phyloP scores from a whole-genome alignment of 1,140 invertebrate species.

The Trypoxylus dichotomus region DNA sequence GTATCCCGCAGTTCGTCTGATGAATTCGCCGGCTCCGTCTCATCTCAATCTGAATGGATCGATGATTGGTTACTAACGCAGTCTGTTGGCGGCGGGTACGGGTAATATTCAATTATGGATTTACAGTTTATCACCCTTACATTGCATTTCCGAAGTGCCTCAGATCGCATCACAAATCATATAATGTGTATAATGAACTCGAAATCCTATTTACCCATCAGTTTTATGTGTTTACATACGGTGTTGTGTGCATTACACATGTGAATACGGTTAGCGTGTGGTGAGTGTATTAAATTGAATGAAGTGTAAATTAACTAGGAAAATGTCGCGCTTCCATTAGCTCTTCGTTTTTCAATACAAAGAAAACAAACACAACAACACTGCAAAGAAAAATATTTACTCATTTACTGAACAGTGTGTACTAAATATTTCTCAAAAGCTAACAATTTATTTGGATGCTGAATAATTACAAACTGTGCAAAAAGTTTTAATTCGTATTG shows the following conservation, averaged over 20 bases:
- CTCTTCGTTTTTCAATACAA: background rate
- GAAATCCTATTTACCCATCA: background rate
- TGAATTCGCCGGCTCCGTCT: background rate
- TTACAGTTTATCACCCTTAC: background rate
- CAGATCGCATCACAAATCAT: background rate
- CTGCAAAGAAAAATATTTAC: no score
- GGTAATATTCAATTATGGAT: background rate
- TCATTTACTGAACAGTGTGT: no score
- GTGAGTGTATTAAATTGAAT: background rate
- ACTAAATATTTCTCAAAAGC: no score
- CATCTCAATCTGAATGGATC: background rate
- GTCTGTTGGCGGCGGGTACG: background rate
- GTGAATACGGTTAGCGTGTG: no score
- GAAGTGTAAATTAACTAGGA: background rate
- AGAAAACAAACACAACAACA: no score
- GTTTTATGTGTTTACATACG: no score
- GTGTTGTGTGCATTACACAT: no score
- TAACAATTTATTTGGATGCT: no score
- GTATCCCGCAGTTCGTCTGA: background rate
- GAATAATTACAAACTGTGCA: no score
- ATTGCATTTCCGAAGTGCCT: background rate
- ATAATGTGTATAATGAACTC: background rate
- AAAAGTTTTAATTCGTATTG: no score
- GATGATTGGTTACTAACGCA: background rate
- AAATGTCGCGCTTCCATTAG: background rate